These are phyloP conservation scores for Aricia agestis DNA, from an alignment of 1,140 invertebrate genomes.

Conservation along the genomic window DNA sequence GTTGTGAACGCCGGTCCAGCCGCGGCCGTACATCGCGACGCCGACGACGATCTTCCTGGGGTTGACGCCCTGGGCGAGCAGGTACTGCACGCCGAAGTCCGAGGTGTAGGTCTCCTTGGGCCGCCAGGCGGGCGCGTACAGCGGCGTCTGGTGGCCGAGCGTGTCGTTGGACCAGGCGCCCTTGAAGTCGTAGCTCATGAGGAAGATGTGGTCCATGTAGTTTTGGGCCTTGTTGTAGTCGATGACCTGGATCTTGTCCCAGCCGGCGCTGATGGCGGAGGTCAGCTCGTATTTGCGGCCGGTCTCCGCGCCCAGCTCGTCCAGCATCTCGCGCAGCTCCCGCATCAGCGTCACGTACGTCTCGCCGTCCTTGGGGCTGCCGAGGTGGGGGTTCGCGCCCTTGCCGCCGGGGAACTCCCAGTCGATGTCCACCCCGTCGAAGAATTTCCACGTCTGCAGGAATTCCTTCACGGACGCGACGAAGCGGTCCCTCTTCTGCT, in stretches of 20 bases:
- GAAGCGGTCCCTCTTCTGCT: conserved; percentile 57
- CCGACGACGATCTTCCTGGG: conserved; percentile 68
- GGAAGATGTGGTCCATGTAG: conserved; percentile 69
- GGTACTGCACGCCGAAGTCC: conserved; percentile 60
- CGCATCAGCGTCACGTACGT: conserved; percentile 61
- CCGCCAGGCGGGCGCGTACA: conserved; percentile 61
- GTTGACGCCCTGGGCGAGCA: conserved; percentile 62
- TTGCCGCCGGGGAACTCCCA: conserved; percentile 72
- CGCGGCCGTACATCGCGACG: conserved; percentile 67
- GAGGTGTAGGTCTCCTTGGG: conserved; percentile 66
- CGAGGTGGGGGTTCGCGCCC: conserved; percentile 61
- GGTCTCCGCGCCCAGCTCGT: conserved; percentile 53
- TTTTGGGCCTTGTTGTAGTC: conserved; percentile 62
- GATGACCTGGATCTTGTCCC: conserved; percentile 69
- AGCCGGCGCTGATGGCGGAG: conserved; percentile 65
- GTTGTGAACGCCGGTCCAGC: conserved; percentile 62
- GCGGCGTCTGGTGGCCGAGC: conserved; percentile 57
- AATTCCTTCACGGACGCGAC: conserved; percentile 67
- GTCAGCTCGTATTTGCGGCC: conserved; percentile 67
- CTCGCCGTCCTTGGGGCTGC: conserved; percentile 59
- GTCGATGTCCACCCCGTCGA: conserved; percentile 69
- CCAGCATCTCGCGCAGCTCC: conserved; percentile 63
- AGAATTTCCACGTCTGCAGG: conserved; percentile 69
- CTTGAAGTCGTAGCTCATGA: conserved; percentile 71
- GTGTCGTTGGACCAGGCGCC: conserved; percentile 69